Base-by-base conservation (phyloP, 1,140 invertebrate genomes). In the Magallana angulata region DNA sequence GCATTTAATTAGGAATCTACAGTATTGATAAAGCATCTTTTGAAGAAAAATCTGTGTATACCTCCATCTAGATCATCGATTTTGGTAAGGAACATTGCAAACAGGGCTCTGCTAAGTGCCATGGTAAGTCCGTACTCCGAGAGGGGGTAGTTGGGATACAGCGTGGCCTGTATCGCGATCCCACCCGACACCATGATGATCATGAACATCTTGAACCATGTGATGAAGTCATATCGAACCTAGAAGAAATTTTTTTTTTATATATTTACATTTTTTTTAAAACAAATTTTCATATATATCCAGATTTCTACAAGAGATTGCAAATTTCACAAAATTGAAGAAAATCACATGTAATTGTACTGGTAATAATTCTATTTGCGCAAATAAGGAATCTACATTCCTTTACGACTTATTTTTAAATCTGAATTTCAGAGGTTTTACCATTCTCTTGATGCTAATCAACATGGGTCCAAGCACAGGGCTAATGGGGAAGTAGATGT, bases 151-250 rank as follows among this genome's bases (percentile, higher is more conserved):
- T 93, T 94, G 7, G 95, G 95, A 86, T 94, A 95, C 68, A 95
- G 89, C 9, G 93, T 91, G 2, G 94, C 94, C 18, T 95, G 94
- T 6, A 95, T 95, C 0, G 94, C 93, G 0, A 95, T 92, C 24
- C 94, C 94, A n/a, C 94, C 93, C 82, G 94, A 93, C 14, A 95
- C 92, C 89, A 95, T 93, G n/a, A 95, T 91, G 6, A 95, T 91
- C 5, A 94, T 82, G 62, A 94, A 94, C 92, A 95, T 94, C n/a
- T 93, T 89, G 85, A 95, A 92, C 91, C 95, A 95, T 48, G 94
- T 93, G 4, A 93, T 82, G 85, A 95, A 95, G 11, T 82, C 81
- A 3, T 82, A n/a, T 2, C 57, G 36, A 7, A 82, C 18, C 81
- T 82, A 82, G 11, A 57, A 64, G 18, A 48, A 48, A 48, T 24